phyloP scores from a whole-genome alignment of 2,888 invertebrate genomes.

The Lobophora halterata region DNA sequence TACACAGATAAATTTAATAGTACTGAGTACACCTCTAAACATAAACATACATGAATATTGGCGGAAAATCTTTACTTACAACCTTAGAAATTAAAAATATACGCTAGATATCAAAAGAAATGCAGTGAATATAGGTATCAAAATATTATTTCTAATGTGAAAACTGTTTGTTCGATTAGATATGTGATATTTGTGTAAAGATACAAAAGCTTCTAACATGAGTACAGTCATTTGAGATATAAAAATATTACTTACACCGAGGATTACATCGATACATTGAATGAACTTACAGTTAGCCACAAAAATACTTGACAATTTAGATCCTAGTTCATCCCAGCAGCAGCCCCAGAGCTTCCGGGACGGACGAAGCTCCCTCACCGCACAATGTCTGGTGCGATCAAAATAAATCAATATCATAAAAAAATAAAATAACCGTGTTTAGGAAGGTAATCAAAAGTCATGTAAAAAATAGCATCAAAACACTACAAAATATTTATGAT shows the following conservation, averaged over 20 bases:
- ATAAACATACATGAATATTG: slow-evolving; percentile 71
- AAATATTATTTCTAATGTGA: slow-evolving; percentile 73
- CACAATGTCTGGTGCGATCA: slow-evolving; percentile 54
- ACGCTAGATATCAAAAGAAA: slow-evolving; percentile 73
- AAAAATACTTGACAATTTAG: slow-evolving; percentile 51
- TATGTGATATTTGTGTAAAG: slow-evolving; percentile 75
- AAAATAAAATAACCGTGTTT: slow-evolving; percentile 70
- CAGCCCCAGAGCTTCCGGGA: too few relatives aligned
- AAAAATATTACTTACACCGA: slow-evolving; percentile 68
- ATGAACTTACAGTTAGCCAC: slow-evolving; percentile 49
- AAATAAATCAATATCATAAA: slow-evolving; percentile 55
- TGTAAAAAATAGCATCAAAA: slow-evolving; percentile 60
- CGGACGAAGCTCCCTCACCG: slow-evolving; percentile 34
- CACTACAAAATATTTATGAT: slow-evolving; percentile 66
- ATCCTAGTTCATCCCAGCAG: too few relatives aligned
- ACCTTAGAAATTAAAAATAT: slow-evolving; percentile 65
- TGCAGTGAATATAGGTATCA: slow-evolving; percentile 77
- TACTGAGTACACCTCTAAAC: slow-evolving; percentile 71
- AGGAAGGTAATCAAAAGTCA: slow-evolving; percentile 57
- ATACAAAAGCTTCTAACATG: slow-evolving; percentile 57
- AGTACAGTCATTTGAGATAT: slow-evolving; percentile 61
- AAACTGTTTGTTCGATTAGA: slow-evolving; percentile 67
- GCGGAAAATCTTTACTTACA: slow-evolving; percentile 64
- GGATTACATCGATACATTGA: slow-evolving; percentile 49
- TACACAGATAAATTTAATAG: slow-evolving; percentile 67